Base-by-base conservation (phyloP, 2,113 vertebrate species). In the Nerophis ophidion region DNA sequence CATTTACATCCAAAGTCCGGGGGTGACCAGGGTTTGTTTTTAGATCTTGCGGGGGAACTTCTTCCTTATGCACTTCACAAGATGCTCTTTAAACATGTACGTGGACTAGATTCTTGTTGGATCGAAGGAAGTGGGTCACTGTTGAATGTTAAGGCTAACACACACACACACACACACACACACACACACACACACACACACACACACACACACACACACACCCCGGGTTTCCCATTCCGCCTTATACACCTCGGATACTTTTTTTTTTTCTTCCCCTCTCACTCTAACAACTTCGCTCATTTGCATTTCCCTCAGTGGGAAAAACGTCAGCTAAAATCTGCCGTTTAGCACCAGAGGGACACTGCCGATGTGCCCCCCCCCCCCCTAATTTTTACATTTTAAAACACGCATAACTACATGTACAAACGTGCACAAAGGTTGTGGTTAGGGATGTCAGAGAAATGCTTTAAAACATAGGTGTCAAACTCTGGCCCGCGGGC, bases 41-140 rank as follows among this genome's bases (percentile, higher is more conserved):
- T 16, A 58, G n/a, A 52, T 33, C 14, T 12, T 51, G 26, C n/a
- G 45, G 19, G 26, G n/a, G 57, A 66, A 65, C 13, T 7, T 72
- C 48, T 53, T 48, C 68, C 51, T 40, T 8, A 50, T 55, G 13
- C 16, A 6, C 47, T 53, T 63, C 55, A 56, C 50, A 56, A 55
- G 63, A 49, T n/a, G 57, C 52, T 75, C 61, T 54, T 67, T 48
- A 9, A 54, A 19, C 65, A 36, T 44, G 60, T 63, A 44, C 65
- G 63, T 45, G 35, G 38, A 36, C 26, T 8, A 42, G 44, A 46
- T 36, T 36, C 4, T 8, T 14, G 35, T 60, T 38, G 50, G 61
- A 26, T 19, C 12, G 11, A 72, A 59, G 48, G 59, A 84, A 84
- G 65, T 85, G 75, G 77, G 79, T 79, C 77, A 77, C 13, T 47